Base-by-base conservation (phyloP, 2,113 vertebrate species). In the Pardalotus punctatus region DNA sequence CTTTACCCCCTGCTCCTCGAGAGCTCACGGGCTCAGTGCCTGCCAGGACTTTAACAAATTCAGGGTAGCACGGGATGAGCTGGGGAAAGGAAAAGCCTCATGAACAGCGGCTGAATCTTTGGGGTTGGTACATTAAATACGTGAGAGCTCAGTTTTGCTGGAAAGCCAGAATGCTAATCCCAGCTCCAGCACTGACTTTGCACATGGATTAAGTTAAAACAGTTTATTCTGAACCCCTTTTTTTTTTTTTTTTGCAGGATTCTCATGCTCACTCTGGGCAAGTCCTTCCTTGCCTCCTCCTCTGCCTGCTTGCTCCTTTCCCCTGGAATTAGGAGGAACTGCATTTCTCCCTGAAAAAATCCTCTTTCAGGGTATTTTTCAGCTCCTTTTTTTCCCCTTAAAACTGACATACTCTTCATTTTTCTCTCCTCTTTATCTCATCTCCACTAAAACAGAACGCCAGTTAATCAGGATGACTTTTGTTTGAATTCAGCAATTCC, bases 401-500 rank as follows among this genome's bases (percentile, higher is more conserved):
- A 93, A 80, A 24, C 29, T 76, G 43, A 38, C 54, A 38, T 5
- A 42, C 33, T 85, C 29, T 66, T 81, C 8, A 33, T 73, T 93
- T 83, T 77, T 14, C n/a, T 72, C 76, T 58, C 5, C 14, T 73
- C 69, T 81, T 70, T 65, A 28, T 84, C 56, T 95, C 10, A 0
- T 86, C 47, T 94, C 45, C 35, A n/a, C 38, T 54, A 74, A 56
- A 70, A 57, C 33, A 60, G 60, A 80, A 54, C 2, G 10, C 60
- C 83, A 86, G 57, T 58, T 96, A 86, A 88, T 74, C 69, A 69
- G 65, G 35, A 70, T 47, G 65, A 84, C 67, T 94, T 95, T 65
- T 67, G 73, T 89, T 84, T 94, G 77, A 89, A 70, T 82, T 84
- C 35, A 90, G 57, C 74, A 93, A 57, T 74, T 88, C 78, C 45